Conservation (phyloP, 1,140 invertebrate species). For the Hycleus cichorii region DNA sequence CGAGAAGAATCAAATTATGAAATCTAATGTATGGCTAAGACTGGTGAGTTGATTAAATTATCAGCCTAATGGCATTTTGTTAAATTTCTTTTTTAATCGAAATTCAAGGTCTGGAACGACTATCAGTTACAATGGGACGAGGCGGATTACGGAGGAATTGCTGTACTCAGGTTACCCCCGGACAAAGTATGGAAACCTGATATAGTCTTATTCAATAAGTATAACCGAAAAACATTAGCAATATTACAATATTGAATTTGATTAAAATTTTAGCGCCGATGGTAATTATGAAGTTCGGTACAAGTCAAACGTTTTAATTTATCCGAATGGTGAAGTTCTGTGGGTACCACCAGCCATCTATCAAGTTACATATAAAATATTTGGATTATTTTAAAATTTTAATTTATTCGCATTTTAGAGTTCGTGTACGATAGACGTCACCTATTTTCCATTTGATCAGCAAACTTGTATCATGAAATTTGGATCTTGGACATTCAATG, state of each 20-base stretch:
- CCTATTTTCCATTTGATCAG: conserved; percentile 98
- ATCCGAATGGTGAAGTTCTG: conserved; percentile 83
- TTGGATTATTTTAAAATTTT: conserved; percentile 2
- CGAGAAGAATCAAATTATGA: conserved; percentile 99
- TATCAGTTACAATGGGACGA: conserved; percentile 98
- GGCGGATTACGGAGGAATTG: conserved; percentile 95
- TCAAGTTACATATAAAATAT: conserved; percentile 47
- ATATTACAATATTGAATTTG: conserved; percentile 15
- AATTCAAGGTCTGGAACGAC: conserved; percentile 81
- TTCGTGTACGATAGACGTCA: conserved; percentile 98
- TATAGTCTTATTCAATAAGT: conserved; percentile 99
- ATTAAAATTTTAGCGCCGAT: conserved; percentile 68
- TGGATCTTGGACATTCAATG: conserved; percentile 98
- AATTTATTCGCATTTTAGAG: conserved; percentile 55
- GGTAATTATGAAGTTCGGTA: conserved; percentile 95
- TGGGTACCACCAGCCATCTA: conserved; percentile 99
- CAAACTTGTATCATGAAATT: conserved; percentile 99
- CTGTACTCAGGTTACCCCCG: conserved; percentile 87
- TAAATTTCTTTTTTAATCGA: not conserved
- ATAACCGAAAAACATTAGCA: conserved; percentile 32
- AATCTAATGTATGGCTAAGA: conserved; percentile 95
- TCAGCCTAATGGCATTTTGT: not conserved
- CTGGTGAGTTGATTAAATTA: conserved; percentile 55
- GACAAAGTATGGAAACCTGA: conserved; percentile 99
- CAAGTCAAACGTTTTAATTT: conserved; percentile 95